Evolutionary conservation across 2,888 invertebrate species (phyloP), one percentile per base, ranked within the genome.

Genomic region (Lepidochrysops patricia): DNA sequence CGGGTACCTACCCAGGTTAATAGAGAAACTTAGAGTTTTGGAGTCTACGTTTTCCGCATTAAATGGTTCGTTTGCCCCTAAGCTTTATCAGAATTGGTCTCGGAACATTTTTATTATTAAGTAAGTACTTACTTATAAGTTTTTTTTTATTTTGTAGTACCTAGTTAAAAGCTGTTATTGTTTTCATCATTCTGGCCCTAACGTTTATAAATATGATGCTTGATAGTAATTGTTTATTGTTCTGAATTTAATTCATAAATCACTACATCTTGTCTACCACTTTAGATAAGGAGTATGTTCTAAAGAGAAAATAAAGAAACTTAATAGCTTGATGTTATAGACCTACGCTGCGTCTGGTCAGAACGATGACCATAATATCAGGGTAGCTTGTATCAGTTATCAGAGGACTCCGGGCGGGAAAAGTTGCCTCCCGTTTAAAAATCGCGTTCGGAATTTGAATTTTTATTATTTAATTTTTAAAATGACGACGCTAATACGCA

Each of bases 401-500:
- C 65, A 68, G 61, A 64, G 64, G 65, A 72, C 70, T 62, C 61
- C 71, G 75, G 73, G 77, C 79, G 79, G 76, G 76, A 82, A 79
- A 80, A 77, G 70, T 74, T 71, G 72, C 67, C 67, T 68, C 57
- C 62, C 29, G 57, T 64, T 64, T 60, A 56, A 34, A 60, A 54
- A 57, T 26, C 13, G 25, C 54, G 19, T 54, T 60, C 48, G 54
- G 13, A 63, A 62, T 61, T 58, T 52, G 34, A 52, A 49, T 56
- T 56, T 64, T 61, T 62, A 34, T 23, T 58, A 37, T 25, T 58
- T 52, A 49, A 13, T 2, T 37, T 57, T 49, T 29, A 37, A 72
- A 68, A 89, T 87, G 87, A 91, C 93, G 80, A 91, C 91, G 54
- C 90, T 93, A 65, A 80, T 93, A 68, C 87, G 92, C 74, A 91